These are phyloP conservation scores for Grapholita molesta DNA, from an alignment of 1,140 invertebrate genomes.

Conservation along the genomic window DNA sequence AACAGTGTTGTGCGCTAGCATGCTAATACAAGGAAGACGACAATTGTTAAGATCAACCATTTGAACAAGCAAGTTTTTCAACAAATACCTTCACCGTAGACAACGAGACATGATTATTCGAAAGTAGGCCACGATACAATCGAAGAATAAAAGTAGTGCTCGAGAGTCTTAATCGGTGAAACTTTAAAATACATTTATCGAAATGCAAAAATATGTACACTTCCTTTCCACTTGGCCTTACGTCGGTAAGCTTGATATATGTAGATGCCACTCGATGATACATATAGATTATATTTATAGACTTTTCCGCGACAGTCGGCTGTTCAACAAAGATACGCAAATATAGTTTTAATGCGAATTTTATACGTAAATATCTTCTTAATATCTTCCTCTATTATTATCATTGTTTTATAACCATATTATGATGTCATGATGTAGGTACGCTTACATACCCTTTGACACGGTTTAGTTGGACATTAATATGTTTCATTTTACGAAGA, in stretches of 20 bases:
- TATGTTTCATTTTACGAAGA: background rate
- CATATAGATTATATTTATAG: background rate
- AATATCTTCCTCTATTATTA: too few relatives aligned
- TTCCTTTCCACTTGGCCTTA: conserved; percentile 5
- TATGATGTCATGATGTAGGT: background rate
- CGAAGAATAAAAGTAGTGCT: conserved; percentile 51
- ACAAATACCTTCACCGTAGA: conserved; percentile 41
- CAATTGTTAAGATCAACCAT: conserved; percentile 44
- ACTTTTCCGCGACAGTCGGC: background rate
- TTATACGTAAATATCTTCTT: background rate
- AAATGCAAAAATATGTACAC: conserved; percentile 68
- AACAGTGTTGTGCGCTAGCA: conserved; percentile 66
- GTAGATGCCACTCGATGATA: background rate
- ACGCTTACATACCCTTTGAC: background rate
- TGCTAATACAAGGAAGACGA: conserved; percentile 68
- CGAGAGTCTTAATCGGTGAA: conserved; percentile 53
- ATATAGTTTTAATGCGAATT: background rate
- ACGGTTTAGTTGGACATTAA: background rate
- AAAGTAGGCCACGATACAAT: conserved; percentile 46
- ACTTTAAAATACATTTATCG: conserved; percentile 57
- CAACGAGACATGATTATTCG: conserved; percentile 38
- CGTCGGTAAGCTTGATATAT: background rate
- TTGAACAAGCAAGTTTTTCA: conserved; percentile 55
- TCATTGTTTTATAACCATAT: background rate
- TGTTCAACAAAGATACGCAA: background rate